Evolutionary conservation across 1,140 invertebrate genomes (phyloP), one percentile per base, ranked within the genome.

Genomic region (Anoplolepis gracilipes): DNA sequence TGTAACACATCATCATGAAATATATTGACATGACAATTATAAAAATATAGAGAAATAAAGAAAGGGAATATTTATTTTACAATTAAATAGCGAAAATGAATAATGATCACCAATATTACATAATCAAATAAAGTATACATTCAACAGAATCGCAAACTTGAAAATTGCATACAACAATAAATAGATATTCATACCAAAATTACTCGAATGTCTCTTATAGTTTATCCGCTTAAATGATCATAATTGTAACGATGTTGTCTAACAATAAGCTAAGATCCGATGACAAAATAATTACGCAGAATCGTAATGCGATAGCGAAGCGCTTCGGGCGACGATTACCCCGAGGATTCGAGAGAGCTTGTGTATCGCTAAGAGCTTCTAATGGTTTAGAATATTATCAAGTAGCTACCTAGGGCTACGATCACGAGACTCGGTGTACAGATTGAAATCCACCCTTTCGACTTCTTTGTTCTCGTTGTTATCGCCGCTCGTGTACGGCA

Each of bases 391-490:
- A 49, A 87, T 87, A 90, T 89, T 67, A 87, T 85, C 67, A 62
- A 61, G 88, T 75, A 82, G 65, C 67, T 69, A 81, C 75, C 64
- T 76, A 72, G 53, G 79, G 49, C 65, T 65, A 46, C 77, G 78
- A 78, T 42, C 78, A 81, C 67, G 64, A 49, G 55, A 46, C 72
- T 85, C 57, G 57, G 85, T 87, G 75, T 86, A 88, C 88, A 88
- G 89, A 90, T 90, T 90, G 89, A 90, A 90, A 90, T 90, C 88
- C 88, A 90, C 89, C 89, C 88, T 69, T 87, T 85, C 70, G 85
- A 65, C 64, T 78, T 72, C 85, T 90, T 90, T 90, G 88, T 90
- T 90, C 88, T 90, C 88, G 89, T 90, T 90, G 85, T 90, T 90
- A 90, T 90, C 88, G 88, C 65, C 81, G 81, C 72, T 77, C 70